Evolutionary conservation across 2,888 invertebrate genomes (phyloP).

Genomic region (Isotomurus palustris): DNA sequence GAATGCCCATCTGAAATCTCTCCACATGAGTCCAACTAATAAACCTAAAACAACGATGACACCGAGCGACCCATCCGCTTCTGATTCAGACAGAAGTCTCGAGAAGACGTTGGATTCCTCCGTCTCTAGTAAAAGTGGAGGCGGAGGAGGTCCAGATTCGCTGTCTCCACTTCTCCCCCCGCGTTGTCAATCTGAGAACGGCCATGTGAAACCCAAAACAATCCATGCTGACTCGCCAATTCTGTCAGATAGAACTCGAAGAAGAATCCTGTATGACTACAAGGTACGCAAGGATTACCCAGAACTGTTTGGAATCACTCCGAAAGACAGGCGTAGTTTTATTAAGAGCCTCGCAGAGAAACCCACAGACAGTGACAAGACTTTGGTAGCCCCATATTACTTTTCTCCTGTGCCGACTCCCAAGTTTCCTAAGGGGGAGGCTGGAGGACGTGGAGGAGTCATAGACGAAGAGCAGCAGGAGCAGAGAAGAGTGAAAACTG

Average conservation of each 20-base stretch:
- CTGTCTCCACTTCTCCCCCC: constrained; percentile 17
- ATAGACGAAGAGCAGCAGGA: constrained; percentile 2
- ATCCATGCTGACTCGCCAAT: constrained; percentile 40
- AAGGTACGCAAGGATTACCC: constrained; percentile 43
- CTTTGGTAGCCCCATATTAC: constrained; percentile 40
- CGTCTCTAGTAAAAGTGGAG: not conserved
- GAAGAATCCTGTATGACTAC: constrained; percentile 38
- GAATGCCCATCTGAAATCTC: constrained; percentile 33
- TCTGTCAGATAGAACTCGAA: constrained; percentile 30
- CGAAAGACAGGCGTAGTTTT: constrained; percentile 40
- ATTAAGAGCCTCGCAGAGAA: constrained; percentile 39
- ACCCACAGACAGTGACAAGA: constrained; percentile 26
- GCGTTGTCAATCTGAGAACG: constrained; percentile 25
- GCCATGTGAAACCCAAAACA: constrained; percentile 26
- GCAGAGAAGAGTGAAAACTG: constrained; percentile 3
- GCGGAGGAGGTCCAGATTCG: not conserved
- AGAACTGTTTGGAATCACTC: constrained; percentile 45
- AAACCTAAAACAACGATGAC: constrained; percentile 1
- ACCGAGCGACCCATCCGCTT: not conserved
- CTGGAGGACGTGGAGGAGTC: constrained; percentile 5
- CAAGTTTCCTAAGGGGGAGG: constrained; percentile 16
- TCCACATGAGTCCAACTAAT: constrained; percentile 5
- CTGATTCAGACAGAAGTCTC: not conserved
- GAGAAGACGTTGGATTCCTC: not conserved
- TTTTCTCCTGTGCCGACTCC: constrained; percentile 34